These are phyloP conservation scores for Erpornis zantholeuca DNA, from an alignment of 2,113 vertebrate genomes.

Conservation along the genomic window DNA sequence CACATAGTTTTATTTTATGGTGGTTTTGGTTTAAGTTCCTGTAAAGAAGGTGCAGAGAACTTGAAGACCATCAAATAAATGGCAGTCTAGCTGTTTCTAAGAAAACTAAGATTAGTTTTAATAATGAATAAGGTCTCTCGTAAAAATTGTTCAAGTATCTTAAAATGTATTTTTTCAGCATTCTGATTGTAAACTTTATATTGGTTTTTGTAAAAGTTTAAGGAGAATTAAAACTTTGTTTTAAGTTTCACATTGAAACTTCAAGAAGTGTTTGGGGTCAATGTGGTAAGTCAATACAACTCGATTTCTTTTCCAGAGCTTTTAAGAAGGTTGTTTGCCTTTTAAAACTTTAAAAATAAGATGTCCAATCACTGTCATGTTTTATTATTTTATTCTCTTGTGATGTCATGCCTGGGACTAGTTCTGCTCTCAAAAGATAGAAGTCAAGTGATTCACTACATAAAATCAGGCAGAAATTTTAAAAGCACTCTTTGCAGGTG, in stretches of 20 bases:
- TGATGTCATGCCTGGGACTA: background rate
- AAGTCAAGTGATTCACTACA: background rate
- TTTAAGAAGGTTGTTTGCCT: background rate
- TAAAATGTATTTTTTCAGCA: background rate
- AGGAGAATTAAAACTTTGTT: background rate
- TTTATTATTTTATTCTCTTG: background rate
- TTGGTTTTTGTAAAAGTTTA: background rate
- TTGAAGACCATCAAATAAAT: background rate
- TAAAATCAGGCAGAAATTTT: background rate
- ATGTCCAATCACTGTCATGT: fast-evolving
- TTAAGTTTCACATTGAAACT: background rate
- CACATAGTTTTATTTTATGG: background rate
- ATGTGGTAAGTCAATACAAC: background rate
- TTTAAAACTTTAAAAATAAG: background rate
- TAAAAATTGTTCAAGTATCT: background rate
- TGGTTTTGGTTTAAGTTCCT: background rate
- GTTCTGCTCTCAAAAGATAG: background rate
- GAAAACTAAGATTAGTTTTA: background rate
- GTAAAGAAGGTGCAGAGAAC: background rate
- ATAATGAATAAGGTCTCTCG: background rate
- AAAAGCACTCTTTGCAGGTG: background rate
- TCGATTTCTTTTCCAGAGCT: background rate
- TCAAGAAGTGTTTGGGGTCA: background rate
- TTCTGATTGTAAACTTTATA: background rate
- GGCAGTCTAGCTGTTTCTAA: background rate